Evolutionary conservation across 2,888 invertebrate species (phyloP), one percentile per base, ranked within the genome.

Genomic region (Leucozona laternaria): DNA sequence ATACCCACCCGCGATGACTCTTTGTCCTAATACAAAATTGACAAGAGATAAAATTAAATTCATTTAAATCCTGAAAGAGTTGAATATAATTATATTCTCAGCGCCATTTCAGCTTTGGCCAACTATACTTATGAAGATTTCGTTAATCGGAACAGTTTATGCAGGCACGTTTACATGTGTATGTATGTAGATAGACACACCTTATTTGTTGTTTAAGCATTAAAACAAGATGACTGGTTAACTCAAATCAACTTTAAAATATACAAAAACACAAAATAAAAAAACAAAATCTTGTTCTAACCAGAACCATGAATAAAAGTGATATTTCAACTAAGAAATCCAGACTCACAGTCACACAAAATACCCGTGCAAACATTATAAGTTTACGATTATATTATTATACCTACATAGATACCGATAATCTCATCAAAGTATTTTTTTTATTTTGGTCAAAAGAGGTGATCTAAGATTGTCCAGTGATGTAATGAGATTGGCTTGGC

Each of bases 401-500:
- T 40, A 37, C 37, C 2, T 40, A 15, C 5, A 6, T 1, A 43
- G 40, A 43, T n/a, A 6, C 20, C 75, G 45, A 57, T 77, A 68
- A 37, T 68, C 64, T 64, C 64, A 64, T 45, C 43, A 45, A 45
- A 48, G n/a, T 64, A 28, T 28, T 25, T 15, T 28, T 71, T 48
- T 34, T 48, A 28, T 53, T 43, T 50, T 31, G 40, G 25, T 37
- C 22, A 55, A 43, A 37, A 50, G 43, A 28, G 48, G 66, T 58
- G 76, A 66, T 85, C 84, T 68, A 77, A 85, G 80, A 80, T 77
- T 77, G 66, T 72, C 76, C 66, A 77, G 45, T 85, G 84, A 85
- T 85, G 84, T 80, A 85, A 85, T 85, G 25, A 62, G 45, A 25
- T 68, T 77, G 80, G 76, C 53, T 68, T 80, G 84, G 71, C 80